phyloP scores from a whole-genome alignment of 2,113 vertebrate species.

The Otis tarda region DNA sequence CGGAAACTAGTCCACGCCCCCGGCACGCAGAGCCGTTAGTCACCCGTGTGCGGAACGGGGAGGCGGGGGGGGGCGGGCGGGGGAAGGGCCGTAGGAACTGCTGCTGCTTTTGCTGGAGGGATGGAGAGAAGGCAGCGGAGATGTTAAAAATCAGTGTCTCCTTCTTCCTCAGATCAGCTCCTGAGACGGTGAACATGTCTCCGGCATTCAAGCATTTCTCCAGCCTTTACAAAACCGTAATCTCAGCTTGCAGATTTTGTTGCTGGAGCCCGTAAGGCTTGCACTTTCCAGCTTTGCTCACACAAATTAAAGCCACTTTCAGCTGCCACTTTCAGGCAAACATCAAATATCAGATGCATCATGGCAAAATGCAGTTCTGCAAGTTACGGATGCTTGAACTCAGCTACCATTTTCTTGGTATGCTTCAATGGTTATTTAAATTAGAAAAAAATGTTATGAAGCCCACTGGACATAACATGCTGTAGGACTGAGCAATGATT shows the following conservation, averaged over 20 bases:
- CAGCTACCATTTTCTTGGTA: not conserved
- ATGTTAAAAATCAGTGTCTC: not conserved
- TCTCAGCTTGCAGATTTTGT: not conserved
- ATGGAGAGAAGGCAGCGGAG: not conserved
- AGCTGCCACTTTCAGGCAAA: not conserved
- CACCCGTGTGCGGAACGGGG: not conserved
- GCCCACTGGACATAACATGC: not conserved
- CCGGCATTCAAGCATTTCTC: not conserved
- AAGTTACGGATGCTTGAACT: not conserved
- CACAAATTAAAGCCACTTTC: not conserved
- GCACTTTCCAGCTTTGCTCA: not conserved
- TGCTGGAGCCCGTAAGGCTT: not conserved
- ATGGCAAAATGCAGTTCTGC: not conserved
- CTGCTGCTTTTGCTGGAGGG: not conserved
- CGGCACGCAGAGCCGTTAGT: not conserved
- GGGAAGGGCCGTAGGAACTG: not conserved
- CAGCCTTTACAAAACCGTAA: not conserved
- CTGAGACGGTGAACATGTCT: not conserved
- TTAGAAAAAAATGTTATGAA: not conserved
- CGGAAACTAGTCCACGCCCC: not conserved
- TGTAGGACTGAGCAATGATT: fast-evolving
- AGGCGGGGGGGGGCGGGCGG: too few relatives aligned
- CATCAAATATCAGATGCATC: not conserved
- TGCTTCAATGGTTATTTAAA: not conserved
- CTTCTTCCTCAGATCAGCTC: not conserved